These are phyloP conservation scores for Acleris literana DNA, from an alignment of 2,888 invertebrate species.

Conservation along the genomic window DNA sequence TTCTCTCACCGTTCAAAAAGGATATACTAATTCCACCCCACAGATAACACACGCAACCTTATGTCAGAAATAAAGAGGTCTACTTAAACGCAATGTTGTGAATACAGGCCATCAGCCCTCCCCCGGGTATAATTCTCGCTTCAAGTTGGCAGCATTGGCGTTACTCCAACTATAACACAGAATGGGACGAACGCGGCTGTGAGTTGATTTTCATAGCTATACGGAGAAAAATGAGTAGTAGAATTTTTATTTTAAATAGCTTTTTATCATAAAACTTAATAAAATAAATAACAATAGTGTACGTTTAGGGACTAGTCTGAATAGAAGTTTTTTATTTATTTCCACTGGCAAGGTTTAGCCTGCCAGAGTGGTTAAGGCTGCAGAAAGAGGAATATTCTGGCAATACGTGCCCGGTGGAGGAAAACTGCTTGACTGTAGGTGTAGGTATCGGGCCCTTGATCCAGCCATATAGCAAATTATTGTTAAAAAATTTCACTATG, in stretches of 20 bases:
- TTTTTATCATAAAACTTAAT: background rate
- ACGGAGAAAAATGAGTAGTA: slow-evolving; percentile 1
- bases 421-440: too few species aligned
- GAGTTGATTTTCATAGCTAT: slow-evolving; percentile 32
- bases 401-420: too few species aligned
- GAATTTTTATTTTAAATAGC: slow-evolving; percentile 5
- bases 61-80: slow-evolving; percentile 33
- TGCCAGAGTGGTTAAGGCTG: too few species aligned
- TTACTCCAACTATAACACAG: slow-evolving; percentile 31
- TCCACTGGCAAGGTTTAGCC: too few species aligned
- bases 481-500: too few species aligned
- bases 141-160: slow-evolving; percentile 34
- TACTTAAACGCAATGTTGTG: slow-evolving; percentile 35
- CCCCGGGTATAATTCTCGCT: slow-evolving; percentile 28
- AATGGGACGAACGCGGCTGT: slow-evolving; percentile 16
- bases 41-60: slow-evolving; percentile 29
- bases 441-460: too few species aligned
- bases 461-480: too few species aligned
- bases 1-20: too few species aligned
- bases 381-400: too few species aligned
- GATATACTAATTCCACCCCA: slow-evolving; percentile 8
- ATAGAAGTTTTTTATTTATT: too few species aligned
- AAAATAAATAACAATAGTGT: too few species aligned
- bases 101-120: slow-evolving; percentile 32
- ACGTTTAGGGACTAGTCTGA: too few species aligned